phyloP scores from a whole-genome alignment of 2,113 vertebrate genomes.

The Gulo gulo region DNA sequence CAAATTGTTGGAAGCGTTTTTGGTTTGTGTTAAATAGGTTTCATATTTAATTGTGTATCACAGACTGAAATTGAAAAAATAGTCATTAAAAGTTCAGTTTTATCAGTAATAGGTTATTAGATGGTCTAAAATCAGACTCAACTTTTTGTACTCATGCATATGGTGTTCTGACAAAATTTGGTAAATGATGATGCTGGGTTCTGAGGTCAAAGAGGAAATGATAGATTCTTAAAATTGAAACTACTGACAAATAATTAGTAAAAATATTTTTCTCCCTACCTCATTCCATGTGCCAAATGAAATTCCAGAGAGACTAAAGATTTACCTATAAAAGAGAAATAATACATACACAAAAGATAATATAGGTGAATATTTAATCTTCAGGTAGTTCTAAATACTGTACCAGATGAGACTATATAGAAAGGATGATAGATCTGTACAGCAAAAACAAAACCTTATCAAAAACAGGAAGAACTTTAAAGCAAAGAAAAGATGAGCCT shows the following conservation, averaged over 20 bases:
- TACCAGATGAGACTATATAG: not conserved
- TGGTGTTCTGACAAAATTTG: not conserved
- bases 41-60: constrained; percentile 40
- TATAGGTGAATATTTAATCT: not conserved
- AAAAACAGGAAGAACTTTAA: constrained; percentile 13
- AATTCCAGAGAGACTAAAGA: not conserved
- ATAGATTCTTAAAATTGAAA: not conserved
- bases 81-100: constrained; percentile 2
- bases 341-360: not conserved
- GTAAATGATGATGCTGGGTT: not conserved
- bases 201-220: not conserved
- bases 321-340: not conserved
- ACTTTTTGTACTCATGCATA: not conserved
- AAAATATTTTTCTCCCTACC: constrained; percentile 22
- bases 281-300: not conserved
- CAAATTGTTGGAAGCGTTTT: constrained; percentile 15
- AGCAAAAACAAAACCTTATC: not conserved
- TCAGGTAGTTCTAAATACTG: constrained; percentile 24
- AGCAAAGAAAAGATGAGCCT: not conserved
- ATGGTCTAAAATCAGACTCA: not conserved
- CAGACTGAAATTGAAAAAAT: not conserved
- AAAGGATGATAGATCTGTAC: not conserved
- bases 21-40: not conserved
- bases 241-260: not conserved
- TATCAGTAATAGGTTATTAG: not conserved